Conservation (phyloP, 2,888 invertebrate species). For the Oxyteleia sp. region DNA sequence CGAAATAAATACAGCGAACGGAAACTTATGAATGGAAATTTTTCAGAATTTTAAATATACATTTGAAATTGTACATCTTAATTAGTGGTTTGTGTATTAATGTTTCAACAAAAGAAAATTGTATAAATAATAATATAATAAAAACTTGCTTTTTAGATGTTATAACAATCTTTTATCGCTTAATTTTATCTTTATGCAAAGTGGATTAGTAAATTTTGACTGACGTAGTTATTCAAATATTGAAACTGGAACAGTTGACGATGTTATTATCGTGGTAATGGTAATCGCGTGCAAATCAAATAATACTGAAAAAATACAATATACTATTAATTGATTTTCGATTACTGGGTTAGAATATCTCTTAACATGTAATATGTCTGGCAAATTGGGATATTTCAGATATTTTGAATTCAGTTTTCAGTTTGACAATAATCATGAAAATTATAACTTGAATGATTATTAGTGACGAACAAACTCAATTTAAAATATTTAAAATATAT, state of each 20-base stretch:
- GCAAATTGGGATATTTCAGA: too few relatives aligned
- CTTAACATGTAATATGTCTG: too few relatives aligned
- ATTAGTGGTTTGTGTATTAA: not conserved
- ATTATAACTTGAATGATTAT: too few relatives aligned
- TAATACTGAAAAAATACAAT: not conserved
- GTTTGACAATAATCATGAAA: too few relatives aligned
- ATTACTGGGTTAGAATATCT: too few relatives aligned
- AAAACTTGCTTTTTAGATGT: not conserved
- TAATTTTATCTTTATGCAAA: too few relatives aligned
- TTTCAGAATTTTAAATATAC: too few relatives aligned
- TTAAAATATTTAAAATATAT: too few relatives aligned
- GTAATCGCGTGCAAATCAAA: conserved; percentile 13
- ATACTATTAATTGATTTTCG: not conserved
- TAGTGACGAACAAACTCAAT: too few relatives aligned
- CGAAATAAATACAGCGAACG: not conserved
- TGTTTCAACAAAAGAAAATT: not conserved
- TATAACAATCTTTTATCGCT: too few relatives aligned
- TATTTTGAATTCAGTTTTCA: too few relatives aligned
- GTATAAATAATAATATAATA: not conserved
- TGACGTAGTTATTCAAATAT: conserved; percentile 43
- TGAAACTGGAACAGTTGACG: conserved; percentile 43
- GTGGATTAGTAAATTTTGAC: conserved; percentile 38
- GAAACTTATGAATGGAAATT: conserved; percentile 13
- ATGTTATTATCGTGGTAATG: conserved; percentile 27
- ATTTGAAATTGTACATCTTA: too few relatives aligned